Evolutionary conservation across 2,797 vertebrate genomes (phyloP).

Genomic region (Furcifer pardalis): DNA sequence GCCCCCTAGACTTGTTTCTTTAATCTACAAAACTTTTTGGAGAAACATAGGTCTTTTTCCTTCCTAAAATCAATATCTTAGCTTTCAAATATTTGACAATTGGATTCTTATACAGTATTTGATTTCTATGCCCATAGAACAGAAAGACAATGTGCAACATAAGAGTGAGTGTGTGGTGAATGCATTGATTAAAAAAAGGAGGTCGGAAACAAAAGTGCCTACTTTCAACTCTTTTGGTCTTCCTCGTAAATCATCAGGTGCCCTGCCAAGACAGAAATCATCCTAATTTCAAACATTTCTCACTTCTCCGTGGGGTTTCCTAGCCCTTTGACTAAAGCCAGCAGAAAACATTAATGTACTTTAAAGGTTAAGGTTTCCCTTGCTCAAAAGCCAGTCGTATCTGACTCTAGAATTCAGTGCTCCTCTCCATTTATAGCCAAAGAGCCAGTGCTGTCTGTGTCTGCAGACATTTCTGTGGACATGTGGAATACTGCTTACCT

Average conservation of each 20-base stretch:
- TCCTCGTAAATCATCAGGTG: background rate
- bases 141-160: background rate
- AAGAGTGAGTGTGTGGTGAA: background rate
- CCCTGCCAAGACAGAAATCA: background rate
- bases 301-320: no score
- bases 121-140: conserved; percentile 19
- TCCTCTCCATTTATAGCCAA: no score
- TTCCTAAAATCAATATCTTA: conserved; percentile 14
- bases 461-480: no score
- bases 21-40: conserved; percentile 1
- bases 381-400: no score
- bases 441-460: no score
- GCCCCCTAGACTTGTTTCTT: background rate
- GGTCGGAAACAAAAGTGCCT: background rate
- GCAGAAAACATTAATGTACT: no score
- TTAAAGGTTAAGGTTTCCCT: no score
- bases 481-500: no score
- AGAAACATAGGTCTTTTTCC: background rate
- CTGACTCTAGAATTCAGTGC: no score
- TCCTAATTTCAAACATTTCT: background rate
- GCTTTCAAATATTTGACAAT: conserved; percentile 39
- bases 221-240: background rate
- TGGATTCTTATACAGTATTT: conserved; percentile 19
- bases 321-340: no score
- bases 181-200: background rate